Base-by-base conservation (phyloP, 2,888 invertebrate genomes). In the Brachyptera putata region DNA sequence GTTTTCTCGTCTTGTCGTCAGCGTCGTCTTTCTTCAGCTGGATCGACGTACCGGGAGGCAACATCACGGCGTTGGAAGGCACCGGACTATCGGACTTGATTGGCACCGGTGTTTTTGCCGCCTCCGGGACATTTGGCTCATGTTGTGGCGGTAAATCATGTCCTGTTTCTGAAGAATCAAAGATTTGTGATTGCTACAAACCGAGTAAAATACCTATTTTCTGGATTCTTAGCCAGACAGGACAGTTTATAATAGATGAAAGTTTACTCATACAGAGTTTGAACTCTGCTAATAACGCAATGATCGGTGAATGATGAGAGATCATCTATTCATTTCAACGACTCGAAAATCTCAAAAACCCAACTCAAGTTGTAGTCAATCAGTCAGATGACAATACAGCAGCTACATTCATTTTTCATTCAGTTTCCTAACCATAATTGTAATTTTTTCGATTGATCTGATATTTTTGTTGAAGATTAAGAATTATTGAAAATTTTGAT, bases 151-250 rank as follows among this genome's bases (percentile, higher is more conserved):
- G 66, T 22, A 67, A 65, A 55, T 67, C 67, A 18, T 60, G 24
- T 25, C 66, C 65, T 48, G 61, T 55, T 21, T 62, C 65, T 56
- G 65, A 66, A 60, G 66, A 66, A 55, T 61, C 62, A 66, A 67
- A 65, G 18, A n/a, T n/a, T n/a, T n/a, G n/a, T n/a, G n/a, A n/a
- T 46, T 58, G 62, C 66, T 66, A n/a, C 64, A 16, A 9, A 9
- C 46, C 7, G 7, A 21, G 16, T 14, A 43, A 11, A 5, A 43
- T 11, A 43, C n/a, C n/a, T 16, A n/a, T 5, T 5, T 43, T 16
- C 16, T 21, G 34, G 34, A 34, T 34, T 34, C 11, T 34, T 5
- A 34, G n/a, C n/a, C n/a, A n/a, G n/a, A n/a, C n/a, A n/a, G n/a
- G n/a, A n/a, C n/a, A n/a, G n/a, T n/a, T n/a, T n/a, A n/a, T n/a